Conservation (phyloP, 1,140 invertebrate species). For the Agrilus planipennis region DNA sequence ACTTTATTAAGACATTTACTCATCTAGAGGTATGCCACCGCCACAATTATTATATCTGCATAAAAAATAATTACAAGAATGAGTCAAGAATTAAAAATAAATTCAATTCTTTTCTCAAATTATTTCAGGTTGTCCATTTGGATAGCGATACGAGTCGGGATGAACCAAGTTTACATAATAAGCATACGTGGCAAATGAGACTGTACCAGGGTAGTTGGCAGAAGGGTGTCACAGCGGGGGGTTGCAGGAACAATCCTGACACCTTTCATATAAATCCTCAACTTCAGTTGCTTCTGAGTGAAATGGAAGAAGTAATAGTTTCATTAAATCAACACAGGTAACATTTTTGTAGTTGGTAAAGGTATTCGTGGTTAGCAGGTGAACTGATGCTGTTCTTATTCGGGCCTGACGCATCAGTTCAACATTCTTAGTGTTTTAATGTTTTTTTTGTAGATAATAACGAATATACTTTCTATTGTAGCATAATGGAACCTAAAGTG, state of each 20-base stretch:
- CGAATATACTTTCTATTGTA: too few species aligned
- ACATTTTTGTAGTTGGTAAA: too few species aligned
- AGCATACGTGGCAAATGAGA: constrained; percentile 73
- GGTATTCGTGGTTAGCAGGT: too few species aligned
- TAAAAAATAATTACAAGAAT: too few species aligned
- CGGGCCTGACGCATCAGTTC: too few species aligned
- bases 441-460: too few species aligned
- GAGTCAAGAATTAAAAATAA: too few species aligned
- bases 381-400: too few species aligned
- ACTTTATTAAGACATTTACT: constrained; percentile 75
- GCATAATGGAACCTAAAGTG: constrained; percentile 84
- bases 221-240: constrained; percentile 77
- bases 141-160: constrained; percentile 76
- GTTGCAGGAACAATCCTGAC: constrained; percentile 82
- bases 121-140: too few species aligned
- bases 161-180: constrained; percentile 67
- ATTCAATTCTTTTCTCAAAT: too few species aligned
- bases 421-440: too few species aligned
- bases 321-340: constrained; percentile 84
- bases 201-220: constrained; percentile 81
- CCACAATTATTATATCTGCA: too few species aligned
- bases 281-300: constrained; percentile 65
- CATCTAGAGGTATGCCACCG: constrained; percentile 73
- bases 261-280: constrained; percentile 92
- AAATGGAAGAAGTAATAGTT: constrained; percentile 75